phyloP scores from a whole-genome alignment of 2,113 vertebrate genomes.

The Oncorhynchus kisutch region DNA sequence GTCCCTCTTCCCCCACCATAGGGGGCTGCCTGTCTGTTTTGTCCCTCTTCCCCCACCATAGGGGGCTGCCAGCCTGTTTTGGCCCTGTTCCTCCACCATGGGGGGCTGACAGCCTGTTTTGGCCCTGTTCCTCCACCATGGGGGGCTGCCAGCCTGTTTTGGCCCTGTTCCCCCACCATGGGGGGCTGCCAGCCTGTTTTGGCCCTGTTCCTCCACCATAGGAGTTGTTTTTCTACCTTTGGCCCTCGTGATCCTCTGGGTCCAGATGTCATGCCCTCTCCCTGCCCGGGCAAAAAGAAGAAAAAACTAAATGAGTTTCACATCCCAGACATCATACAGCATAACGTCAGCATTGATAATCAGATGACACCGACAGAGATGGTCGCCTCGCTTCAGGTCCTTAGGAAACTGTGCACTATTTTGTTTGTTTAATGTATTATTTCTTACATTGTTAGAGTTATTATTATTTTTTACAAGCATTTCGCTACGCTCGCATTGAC shows the following conservation, averaged over 20 bases:
- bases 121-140: not conserved
- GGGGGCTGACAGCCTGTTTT: too few relatives aligned
- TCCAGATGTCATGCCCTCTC: constrained; percentile 72
- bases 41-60: not conserved
- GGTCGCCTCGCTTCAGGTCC: too few relatives aligned
- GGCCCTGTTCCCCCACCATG: not conserved
- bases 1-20: not conserved
- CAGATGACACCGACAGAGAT: too few relatives aligned
- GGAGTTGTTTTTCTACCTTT: constrained; percentile 78
- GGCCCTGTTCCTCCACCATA: not conserved
- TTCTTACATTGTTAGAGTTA: too few relatives aligned
- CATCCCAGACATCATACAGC: constrained; percentile 19
- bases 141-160: not conserved
- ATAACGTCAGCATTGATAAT: too few relatives aligned
- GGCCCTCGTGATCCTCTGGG: constrained; percentile 86
- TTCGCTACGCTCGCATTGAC: too few relatives aligned
- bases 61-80: too few relatives aligned
- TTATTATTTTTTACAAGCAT: too few relatives aligned
- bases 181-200: not conserved
- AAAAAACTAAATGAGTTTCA: constrained; percentile 20
- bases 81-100: too few relatives aligned
- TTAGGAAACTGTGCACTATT: too few relatives aligned
- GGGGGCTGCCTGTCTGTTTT: not conserved
- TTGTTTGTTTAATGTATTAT: too few relatives aligned
- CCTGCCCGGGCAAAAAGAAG: constrained; percentile 69